Evolutionary conservation across 2,888 invertebrate genomes (phyloP), one percentile per base, ranked within the genome.

Genomic region (Temnothorax unifasciatus): DNA sequence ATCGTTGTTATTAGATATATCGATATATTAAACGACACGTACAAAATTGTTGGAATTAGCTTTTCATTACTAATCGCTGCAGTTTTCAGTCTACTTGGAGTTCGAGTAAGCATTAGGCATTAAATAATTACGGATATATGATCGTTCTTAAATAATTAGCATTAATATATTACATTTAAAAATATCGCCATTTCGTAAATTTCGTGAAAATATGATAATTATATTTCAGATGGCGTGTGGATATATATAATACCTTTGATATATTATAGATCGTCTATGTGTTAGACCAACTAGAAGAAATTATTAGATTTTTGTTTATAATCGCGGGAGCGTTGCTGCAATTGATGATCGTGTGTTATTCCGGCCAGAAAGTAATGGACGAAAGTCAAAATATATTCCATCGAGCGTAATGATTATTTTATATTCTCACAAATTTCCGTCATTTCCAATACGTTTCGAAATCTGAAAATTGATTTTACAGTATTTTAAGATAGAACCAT

Each of bases 351-450:
- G 9, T 54, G 15, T 77, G 76, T 54, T 77, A 77, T n/a, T 44
- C 76, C 13, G 76, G 76, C 18, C 76, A 77, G 9, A 66, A 77
- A 15, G 29, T 77, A 66, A 77, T 77, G 68, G 76, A 77, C 15
- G 74, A 57, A 71, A 79, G 79, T 57, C 57, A 79, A 21, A 59
- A 79, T 44, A 71, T 79, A 71, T 79, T 77, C 9, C n/a, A 77
- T 15, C 68, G n/a, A 66, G 68, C 68, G 76, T 77, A 77, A 79
- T 61, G n/a, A 75, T 79, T 50, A 50, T 61, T 79, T 63, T 61
- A 82, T 50, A 52, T 61, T 63, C 1, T 77, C 29, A 21, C 29
- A 69, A 50, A 69, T 41, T 25, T 44, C 4, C 6, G 9, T 52
- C 0, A 21, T 21, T 38, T 73, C 6, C 2, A 21, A 71, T 34